Evolutionary conservation across 2,113 vertebrate species (phyloP).

Genomic region (Chunga burmeisteri): DNA sequence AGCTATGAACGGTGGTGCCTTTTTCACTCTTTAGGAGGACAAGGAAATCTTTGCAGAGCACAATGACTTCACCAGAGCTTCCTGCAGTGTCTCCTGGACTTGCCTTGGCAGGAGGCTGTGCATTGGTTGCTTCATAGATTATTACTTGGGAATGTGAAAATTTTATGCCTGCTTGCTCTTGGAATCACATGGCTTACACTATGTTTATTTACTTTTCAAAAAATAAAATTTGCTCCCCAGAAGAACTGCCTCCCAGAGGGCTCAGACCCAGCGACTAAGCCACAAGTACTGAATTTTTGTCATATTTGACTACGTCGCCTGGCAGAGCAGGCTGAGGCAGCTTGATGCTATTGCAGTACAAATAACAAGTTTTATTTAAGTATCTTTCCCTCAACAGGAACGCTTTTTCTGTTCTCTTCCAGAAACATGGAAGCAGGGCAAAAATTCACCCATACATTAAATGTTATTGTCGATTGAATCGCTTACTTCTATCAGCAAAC

Average conservation of each 20-base stretch:
- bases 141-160: neutral
- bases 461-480: fast-evolving
- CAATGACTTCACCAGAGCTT: neutral
- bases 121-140: neutral
- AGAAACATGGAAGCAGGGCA: neutral
- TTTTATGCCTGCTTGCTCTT: neutral
- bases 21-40: neutral
- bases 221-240: neutral
- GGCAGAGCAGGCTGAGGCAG: neutral
- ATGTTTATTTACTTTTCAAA: neutral
- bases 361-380: neutral
- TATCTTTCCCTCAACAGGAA: neutral
- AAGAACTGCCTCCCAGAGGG: neutral
- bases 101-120: neutral
- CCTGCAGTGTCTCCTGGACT: neutral
- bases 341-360: neutral
- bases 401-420: neutral
- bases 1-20: neutral
- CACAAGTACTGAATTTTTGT: neutral
- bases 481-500: neutral
- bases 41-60: neutral
- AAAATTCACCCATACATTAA: neutral
- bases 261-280: neutral
- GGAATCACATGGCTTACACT: neutral
- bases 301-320: fast-evolving